phyloP scores from a whole-genome alignment of 2,797 vertebrate genomes.

The Notolabrus celidotus region DNA sequence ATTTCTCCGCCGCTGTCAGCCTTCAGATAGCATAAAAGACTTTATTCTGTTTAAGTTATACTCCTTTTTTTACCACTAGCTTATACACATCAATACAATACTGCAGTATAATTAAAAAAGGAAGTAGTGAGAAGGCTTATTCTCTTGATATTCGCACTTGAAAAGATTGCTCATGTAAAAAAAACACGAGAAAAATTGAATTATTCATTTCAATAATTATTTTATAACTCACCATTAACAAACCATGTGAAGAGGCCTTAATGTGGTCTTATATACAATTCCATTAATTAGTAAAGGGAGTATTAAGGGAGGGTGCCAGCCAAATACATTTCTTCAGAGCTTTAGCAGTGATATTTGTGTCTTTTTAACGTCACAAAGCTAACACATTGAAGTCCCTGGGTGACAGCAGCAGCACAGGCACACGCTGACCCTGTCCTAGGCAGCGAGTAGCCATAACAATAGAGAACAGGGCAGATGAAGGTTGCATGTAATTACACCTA shows the following conservation, averaged over 20 bases:
- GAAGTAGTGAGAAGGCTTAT: slow-evolving; percentile 6
- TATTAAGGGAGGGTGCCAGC: slow-evolving; percentile 17
- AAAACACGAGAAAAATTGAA: slow-evolving; percentile 33
- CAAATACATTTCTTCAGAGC: slow-evolving; percentile 21
- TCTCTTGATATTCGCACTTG: not conserved
- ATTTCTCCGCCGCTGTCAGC: slow-evolving; percentile 10
- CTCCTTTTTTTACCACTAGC: not conserved
- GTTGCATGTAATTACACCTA: slow-evolving; percentile 81
- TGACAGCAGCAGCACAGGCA: slow-evolving; percentile 31
- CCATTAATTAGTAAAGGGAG: slow-evolving; percentile 34
- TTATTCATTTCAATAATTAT: slow-evolving; percentile 54
- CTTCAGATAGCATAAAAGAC: not conserved
- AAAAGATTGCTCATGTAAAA: slow-evolving; percentile 36
- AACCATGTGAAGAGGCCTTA: slow-evolving; percentile 28
- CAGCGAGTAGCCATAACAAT: slow-evolving; percentile 75
- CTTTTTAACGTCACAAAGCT: slow-evolving; percentile 24
- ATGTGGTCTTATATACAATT: slow-evolving; percentile 29
- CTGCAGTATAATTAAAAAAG: not conserved
- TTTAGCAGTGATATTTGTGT: slow-evolving; percentile 46
- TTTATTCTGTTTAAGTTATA: not conserved
- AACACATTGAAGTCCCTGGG: slow-evolving; percentile 48
- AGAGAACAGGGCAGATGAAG: slow-evolving; percentile 75
- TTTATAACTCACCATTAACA: slow-evolving; percentile 44
- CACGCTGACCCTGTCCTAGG: slow-evolving; percentile 55
- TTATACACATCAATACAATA: not conserved